Evolutionary conservation across 2,113 vertebrate species (phyloP).

Genomic region (Aramus guarauna): DNA sequence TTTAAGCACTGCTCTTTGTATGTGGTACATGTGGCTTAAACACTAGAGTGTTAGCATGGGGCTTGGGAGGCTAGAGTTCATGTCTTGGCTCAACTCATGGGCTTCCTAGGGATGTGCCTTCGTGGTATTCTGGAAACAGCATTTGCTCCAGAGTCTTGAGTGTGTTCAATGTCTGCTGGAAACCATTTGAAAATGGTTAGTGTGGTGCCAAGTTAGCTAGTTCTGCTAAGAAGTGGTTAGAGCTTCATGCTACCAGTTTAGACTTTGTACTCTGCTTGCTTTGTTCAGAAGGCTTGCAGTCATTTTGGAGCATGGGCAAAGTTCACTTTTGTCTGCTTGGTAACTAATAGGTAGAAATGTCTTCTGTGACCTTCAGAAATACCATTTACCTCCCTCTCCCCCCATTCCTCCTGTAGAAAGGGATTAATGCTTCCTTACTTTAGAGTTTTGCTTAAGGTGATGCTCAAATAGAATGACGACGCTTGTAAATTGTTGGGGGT

Average conservation of each 20-base stretch:
- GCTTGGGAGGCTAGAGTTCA: not conserved
- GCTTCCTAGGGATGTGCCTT: constrained; percentile 10
- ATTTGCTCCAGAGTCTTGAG: not conserved
- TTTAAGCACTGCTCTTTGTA: not conserved
- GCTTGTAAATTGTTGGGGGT: not conserved
- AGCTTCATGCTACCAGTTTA: constrained; percentile 23
- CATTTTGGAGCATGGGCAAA: not conserved
- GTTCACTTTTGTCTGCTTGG: constrained; percentile 8
- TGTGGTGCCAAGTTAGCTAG: not conserved
- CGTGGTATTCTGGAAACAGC: not conserved
- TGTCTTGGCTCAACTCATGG: not conserved
- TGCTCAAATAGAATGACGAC: not conserved
- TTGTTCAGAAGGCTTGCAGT: not conserved
- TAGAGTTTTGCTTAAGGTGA: not conserved
- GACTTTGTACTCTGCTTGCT: constrained; percentile 35
- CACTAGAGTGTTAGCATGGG: not conserved
- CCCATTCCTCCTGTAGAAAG: not conserved
- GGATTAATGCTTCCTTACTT: not conserved
- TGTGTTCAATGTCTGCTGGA: constrained; percentile 15
- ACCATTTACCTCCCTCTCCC: no score
- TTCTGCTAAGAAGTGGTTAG: constrained; percentile 49
- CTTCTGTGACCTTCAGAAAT: constrained; percentile 36
- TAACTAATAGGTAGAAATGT: not conserved
- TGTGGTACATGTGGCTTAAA: not conserved
- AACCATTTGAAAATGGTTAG: constrained; percentile 35